Evolutionary conservation across 1,140 invertebrate genomes (phyloP).

Genomic region (Pseudoatta argentina): DNA sequence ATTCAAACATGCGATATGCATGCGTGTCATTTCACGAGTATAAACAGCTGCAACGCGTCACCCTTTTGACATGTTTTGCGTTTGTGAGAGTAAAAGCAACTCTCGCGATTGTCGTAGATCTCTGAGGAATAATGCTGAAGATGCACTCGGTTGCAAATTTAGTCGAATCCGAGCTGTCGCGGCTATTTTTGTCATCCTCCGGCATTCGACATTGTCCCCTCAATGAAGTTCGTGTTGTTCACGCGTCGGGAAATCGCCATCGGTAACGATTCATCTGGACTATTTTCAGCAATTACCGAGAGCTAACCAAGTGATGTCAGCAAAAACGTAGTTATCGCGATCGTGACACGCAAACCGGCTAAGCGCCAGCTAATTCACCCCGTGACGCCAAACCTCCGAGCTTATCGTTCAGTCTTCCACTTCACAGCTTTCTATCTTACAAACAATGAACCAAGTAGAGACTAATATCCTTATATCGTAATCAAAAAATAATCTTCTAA

Average conservation of each 20-base stretch:
- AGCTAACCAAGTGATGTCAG: slow-evolving; percentile 57
- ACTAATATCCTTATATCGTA: neutral
- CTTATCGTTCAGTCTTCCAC: neutral
- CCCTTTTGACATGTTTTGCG: neutral
- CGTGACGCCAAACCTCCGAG: slow-evolving; percentile 27
- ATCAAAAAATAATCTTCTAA: neutral
- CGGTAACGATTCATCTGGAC: slow-evolving; percentile 75
- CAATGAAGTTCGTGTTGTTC: slow-evolving; percentile 8
- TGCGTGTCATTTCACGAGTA: neutral
- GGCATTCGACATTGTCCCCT: slow-evolving; percentile 54
- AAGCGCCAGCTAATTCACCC: slow-evolving; percentile 60
- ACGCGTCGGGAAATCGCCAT: slow-evolving; percentile 19
- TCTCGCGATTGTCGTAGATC: neutral
- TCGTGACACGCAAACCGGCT: slow-evolving; percentile 17
- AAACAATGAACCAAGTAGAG: neutral
- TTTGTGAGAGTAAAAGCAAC: neutral
- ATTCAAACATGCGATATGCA: neutral
- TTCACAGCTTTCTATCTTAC: neutral
- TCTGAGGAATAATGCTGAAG: slow-evolving; percentile 24
- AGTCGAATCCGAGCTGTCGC: slow-evolving; percentile 1
- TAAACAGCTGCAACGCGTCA: neutral
- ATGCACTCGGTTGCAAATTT: slow-evolving; percentile 43
- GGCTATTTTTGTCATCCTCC: slow-evolving; percentile 50
- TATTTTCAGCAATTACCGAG: slow-evolving; percentile 81
- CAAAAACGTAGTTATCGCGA: slow-evolving; percentile 51